Conservation (phyloP, 2,888 invertebrate species). For the Cheiracanthium punctorium region DNA sequence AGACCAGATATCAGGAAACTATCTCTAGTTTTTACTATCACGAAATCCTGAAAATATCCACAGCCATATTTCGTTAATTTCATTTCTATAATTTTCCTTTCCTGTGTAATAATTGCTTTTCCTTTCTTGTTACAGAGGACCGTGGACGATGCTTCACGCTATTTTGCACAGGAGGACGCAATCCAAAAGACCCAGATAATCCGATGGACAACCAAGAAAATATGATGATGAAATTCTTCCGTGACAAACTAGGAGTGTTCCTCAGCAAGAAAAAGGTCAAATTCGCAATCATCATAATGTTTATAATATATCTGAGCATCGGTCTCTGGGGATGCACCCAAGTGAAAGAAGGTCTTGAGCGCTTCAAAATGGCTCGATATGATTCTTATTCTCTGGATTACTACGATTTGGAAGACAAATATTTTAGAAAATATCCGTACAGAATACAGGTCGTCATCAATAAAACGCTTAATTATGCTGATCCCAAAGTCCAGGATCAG, state of each 20-base stretch:
- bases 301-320: slow-evolving; percentile 86
- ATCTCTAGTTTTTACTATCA: no score
- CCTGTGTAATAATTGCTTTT: no score
- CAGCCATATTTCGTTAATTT: no score
- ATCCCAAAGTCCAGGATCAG: slow-evolving; percentile 84
- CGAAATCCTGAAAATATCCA: no score
- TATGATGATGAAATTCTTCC: slow-evolving; percentile 91
- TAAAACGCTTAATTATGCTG: slow-evolving; percentile 88
- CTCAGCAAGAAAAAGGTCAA: slow-evolving; percentile 84
- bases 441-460: slow-evolving; percentile 89
- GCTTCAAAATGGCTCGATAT: slow-evolving; percentile 87
- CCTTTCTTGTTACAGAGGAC: slow-evolving; percentile 82
- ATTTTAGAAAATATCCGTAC: slow-evolving; percentile 93
- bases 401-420: slow-evolving; percentile 92
- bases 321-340: slow-evolving; percentile 91
- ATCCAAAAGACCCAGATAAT: slow-evolving; percentile 87
- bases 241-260: slow-evolving; percentile 86
- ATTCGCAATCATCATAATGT: slow-evolving; percentile 80
- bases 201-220: slow-evolving; percentile 91
- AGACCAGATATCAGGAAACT: no score
- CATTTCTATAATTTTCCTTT: no score
- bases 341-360: slow-evolving; percentile 91
- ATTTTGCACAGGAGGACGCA: slow-evolving; percentile 91
- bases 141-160: slow-evolving; percentile 86
- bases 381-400: slow-evolving; percentile 95